Evolutionary conservation across 2,888 invertebrate genomes (phyloP).

Genomic region (Drosophila stalkeri): DNA sequence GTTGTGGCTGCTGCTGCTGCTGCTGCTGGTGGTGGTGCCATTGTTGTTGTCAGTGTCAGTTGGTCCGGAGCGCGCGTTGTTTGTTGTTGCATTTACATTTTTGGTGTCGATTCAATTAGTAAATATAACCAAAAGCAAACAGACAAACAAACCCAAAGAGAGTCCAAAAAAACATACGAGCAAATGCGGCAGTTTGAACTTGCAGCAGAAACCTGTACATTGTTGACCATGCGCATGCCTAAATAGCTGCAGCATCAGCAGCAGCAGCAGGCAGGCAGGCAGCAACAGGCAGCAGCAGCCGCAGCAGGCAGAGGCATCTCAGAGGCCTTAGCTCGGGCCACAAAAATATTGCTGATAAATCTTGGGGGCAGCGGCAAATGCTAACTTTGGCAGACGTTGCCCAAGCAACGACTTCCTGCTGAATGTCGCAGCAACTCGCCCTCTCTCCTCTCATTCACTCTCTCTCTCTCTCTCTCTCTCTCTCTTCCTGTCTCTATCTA

Average conservation of each 20-base stretch:
- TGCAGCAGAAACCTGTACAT: constrained; percentile 74
- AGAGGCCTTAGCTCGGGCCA: constrained; percentile 10
- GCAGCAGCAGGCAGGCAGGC: constrained; percentile 28
- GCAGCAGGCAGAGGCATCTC: constrained; percentile 47
- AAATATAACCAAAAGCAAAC: constrained; percentile 83
- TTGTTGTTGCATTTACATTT: constrained; percentile 83
- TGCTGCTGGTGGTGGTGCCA: constrained; percentile 28
- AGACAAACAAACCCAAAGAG: constrained; percentile 67
- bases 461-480: not conserved
- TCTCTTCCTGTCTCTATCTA: not conserved
- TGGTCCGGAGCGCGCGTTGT: constrained; percentile 58
- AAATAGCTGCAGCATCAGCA: constrained; percentile 56
- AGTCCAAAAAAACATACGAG: constrained; percentile 38
- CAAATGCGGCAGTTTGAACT: constrained; percentile 52
- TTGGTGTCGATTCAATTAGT: constrained; percentile 85
- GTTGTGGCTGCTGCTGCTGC: constrained; percentile 31
- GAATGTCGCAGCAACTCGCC: constrained; percentile 17
- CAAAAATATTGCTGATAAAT: constrained; percentile 65
- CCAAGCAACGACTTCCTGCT: constrained; percentile 69
- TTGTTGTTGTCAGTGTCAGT: constrained; percentile 60
- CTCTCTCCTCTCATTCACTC: not conserved
- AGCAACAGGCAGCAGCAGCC: constrained; percentile 21
- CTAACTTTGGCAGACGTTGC: constrained; percentile 37
- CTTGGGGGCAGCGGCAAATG: constrained; percentile 46
- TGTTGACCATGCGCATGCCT: constrained; percentile 76